These are phyloP conservation scores for Irena cyanogastra DNA, from an alignment of 2,113 vertebrate species.

Conservation along the genomic window DNA sequence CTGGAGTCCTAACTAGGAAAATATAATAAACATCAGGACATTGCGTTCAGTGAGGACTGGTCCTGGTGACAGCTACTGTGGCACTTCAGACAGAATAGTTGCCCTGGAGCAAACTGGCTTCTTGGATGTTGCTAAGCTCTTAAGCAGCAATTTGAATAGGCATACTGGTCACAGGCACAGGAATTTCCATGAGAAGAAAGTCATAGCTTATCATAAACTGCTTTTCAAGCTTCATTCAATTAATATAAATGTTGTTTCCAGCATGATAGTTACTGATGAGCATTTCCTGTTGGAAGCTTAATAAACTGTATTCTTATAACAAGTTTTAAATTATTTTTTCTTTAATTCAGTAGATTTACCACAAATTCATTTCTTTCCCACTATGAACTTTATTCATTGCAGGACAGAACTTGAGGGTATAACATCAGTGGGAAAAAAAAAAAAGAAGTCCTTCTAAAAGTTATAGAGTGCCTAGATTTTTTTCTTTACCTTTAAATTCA, in stretches of 20 bases:
- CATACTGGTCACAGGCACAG: fast-evolving
- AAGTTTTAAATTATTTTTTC: not conserved
- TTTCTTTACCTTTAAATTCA: not conserved
- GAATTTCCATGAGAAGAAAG: not conserved
- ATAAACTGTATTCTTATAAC: not conserved
- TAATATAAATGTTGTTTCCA: not conserved
- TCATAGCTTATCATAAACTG: not conserved
- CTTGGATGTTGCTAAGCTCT: not conserved
- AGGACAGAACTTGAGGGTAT: not conserved
- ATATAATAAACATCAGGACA: not conserved
- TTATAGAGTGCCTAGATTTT: not conserved
- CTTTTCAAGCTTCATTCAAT: not conserved
- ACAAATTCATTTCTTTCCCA: not conserved
- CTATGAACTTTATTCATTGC: not conserved
- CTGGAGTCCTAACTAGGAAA: not conserved
- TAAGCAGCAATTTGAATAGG: not conserved
- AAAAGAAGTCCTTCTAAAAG: not conserved
- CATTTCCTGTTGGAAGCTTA: not conserved
- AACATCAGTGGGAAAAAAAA: not conserved
- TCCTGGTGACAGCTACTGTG: not conserved
- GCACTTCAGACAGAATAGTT: not conserved
- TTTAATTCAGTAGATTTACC: not conserved
- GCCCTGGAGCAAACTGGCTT: not conserved
- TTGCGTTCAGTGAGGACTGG: not conserved
- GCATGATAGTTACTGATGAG: not conserved